phyloP scores from a whole-genome alignment of 2,113 vertebrate genomes.

The Megaceryle torquata region DNA sequence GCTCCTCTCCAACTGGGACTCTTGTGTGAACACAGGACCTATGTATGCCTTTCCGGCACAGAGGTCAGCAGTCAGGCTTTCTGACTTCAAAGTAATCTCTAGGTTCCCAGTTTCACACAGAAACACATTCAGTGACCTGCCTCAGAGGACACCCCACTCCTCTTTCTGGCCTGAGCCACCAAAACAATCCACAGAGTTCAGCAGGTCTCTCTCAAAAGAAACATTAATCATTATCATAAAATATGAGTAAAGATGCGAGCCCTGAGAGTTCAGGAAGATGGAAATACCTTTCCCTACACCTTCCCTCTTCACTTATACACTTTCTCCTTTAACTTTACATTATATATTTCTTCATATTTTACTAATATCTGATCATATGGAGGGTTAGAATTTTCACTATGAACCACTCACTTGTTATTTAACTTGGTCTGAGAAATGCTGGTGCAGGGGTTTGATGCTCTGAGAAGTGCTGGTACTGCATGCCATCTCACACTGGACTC shows the following conservation, averaged over 20 bases:
- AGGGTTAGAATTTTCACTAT: not conserved
- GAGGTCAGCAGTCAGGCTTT: not conserved
- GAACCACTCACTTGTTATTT: not conserved
- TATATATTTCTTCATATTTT: not conserved
- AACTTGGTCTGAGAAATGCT: not conserved
- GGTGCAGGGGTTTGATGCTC: not conserved
- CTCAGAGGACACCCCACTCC: not conserved
- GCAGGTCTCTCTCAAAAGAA: not conserved
- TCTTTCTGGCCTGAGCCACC: not conserved
- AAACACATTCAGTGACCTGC: not conserved
- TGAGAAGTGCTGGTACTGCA: not conserved
- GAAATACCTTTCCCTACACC: not conserved
- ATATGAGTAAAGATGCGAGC: not conserved
- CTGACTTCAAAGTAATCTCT: not conserved
- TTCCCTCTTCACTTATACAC: not conserved
- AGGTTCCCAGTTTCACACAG: not conserved
- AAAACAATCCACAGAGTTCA: not conserved
- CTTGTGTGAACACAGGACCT: not conserved
- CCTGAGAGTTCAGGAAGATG: not conserved
- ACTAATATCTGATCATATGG: not conserved
- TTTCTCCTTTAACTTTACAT: not conserved
- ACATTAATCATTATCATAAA: too few relatives aligned
- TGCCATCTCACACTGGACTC: not conserved
- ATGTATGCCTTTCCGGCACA: not conserved
- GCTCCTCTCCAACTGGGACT: not conserved